Base-by-base conservation (phyloP, 2,888 invertebrate species). In the Graphium colonna region DNA sequence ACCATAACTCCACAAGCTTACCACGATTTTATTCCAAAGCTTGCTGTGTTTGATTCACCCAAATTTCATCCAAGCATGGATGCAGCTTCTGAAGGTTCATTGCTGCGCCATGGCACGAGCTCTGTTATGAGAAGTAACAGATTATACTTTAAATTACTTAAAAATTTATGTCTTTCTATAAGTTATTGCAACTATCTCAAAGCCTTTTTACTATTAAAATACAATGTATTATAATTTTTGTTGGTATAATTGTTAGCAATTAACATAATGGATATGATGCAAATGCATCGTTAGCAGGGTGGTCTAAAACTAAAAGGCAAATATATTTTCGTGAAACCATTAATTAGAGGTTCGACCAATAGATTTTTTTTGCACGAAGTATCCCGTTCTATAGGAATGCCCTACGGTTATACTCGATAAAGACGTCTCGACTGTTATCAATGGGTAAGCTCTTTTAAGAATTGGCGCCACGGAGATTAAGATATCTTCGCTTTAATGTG, bases 391-490 rank as follows among this genome's bases (percentile, higher is more conserved):
- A 70, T 73, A 77, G 77, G 75, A 72, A 79, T 64, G 65, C 69
- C 77, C 72, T 69, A 65, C 73, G 71, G 75, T 72, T 63, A 69
- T 69, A 68, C 71, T 74, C 78, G 85, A 88, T 86, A 87, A 84
- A 75, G 73, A 57, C 65, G 77, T 77, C 81, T 74, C 67, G 73
- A 68, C 77, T 71, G 70, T 84, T 88, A 88, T 87, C 88, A 81
- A 75, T 72, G 76, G 79, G 72, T 74, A 71, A 77, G 75, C 72
- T 75, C 83, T 79, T 80, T 82, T 80, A 77, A 78, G 79, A 79
- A 81, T 81, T 84, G 88, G 88, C 88, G 88, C 88, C 88, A 77
- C 62, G 67, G 73, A 86, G 88, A 88, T 88, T 88, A 87, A 87
- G 82, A 82, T 85, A 86, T 76, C 84, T 73, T 63, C 68, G 72